phyloP scores from a whole-genome alignment of 2,113 vertebrate species.

The Gymnarchus niloticus region DNA sequence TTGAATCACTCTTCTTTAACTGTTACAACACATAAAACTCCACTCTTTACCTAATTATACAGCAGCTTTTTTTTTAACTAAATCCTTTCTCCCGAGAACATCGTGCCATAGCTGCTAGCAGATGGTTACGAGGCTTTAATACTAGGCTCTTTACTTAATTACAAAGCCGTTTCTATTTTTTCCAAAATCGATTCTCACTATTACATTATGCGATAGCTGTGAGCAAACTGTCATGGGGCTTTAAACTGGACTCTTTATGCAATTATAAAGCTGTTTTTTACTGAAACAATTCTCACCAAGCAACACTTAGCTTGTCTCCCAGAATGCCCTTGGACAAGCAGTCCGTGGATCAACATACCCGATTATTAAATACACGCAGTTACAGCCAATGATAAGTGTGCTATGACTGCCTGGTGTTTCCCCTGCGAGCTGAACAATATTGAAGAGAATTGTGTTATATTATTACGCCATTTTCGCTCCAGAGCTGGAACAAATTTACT shows the following conservation, averaged over 20 bases:
- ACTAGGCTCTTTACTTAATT: no score
- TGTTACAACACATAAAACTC: no score
- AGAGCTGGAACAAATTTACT: conserved; percentile 16
- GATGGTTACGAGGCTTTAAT: no score
- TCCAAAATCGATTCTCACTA: no score
- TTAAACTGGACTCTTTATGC: background rate
- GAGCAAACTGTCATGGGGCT: background rate
- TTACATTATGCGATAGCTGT: no score
- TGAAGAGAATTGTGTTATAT: conserved; percentile 2
- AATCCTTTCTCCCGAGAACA: no score
- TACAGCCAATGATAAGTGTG: background rate
- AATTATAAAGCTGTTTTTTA: background rate
- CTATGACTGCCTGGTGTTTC: background rate
- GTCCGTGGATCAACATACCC: background rate
- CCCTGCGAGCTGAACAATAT: background rate
- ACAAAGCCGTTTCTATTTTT: no score
- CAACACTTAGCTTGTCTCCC: background rate
- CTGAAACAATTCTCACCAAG: background rate
- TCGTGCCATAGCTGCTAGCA: no score
- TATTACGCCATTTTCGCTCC: conserved; percentile 9
- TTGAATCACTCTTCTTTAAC: no score
- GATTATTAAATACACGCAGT: background rate
- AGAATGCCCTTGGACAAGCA: background rate
- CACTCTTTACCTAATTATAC: no score
- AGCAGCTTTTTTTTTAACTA: no score